Conservation (phyloP, 2,888 invertebrate genomes). For the Coelinius sp. region DNA sequence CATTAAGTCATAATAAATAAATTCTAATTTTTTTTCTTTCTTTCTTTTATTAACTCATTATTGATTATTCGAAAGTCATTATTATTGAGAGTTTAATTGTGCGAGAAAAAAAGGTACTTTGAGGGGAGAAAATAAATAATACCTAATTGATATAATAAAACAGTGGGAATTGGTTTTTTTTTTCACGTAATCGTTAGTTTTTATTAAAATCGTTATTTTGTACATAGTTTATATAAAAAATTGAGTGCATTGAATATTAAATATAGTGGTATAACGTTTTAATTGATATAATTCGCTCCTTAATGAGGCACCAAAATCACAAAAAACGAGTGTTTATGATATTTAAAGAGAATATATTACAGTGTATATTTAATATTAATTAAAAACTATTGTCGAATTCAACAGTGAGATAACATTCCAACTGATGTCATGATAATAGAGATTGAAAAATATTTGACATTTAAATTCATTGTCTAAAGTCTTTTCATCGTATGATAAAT, state of each 20-base stretch:
- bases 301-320: slow-evolving; percentile 4
- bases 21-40: slow-evolving; percentile 28
- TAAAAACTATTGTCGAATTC: slow-evolving; percentile 16
- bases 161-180: slow-evolving; percentile 37
- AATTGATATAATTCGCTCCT: slow-evolving; percentile 3
- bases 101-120: slow-evolving; percentile 8
- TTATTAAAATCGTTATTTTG: slow-evolving; percentile 59
- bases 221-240: slow-evolving; percentile 61
- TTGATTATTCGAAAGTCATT: slow-evolving; percentile 36
- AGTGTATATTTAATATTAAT: slow-evolving; percentile 21
- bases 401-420: slow-evolving; percentile 24
- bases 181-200: slow-evolving; percentile 45
- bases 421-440: slow-evolving; percentile 23
- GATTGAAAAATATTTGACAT: neutral
- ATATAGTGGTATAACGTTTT: slow-evolving; percentile 24
- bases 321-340: neutral
- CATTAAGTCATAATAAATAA: slow-evolving; percentile 43
- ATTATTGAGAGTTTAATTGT: slow-evolving; percentile 38
- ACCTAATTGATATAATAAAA: slow-evolving; percentile 20
- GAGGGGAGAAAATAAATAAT: slow-evolving; percentile 14
- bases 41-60: slow-evolving; percentile 27
- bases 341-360: slow-evolving; percentile 27
- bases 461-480: too few relatives aligned
- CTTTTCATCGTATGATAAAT: neutral
- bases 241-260: slow-evolving; percentile 48